Percentiles rank a stretch among this genome's conserved stretches.
Evolutionary conservation across 2,797 vertebrate species (phyloP).

Genomic region (Phrynocephalus forsythii): DNA sequence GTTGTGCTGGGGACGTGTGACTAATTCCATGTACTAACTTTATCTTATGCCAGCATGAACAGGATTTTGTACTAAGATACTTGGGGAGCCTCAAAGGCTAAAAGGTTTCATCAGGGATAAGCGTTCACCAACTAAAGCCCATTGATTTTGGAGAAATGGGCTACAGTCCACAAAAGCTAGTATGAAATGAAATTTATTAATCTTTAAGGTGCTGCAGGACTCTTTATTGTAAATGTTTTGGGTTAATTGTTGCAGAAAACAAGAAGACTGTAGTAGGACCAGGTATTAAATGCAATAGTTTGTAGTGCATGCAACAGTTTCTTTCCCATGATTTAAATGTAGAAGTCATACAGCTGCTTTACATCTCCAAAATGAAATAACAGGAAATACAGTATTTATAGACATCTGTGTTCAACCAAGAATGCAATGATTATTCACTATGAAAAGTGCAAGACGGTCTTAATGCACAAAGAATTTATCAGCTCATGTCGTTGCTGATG

Average conservation of each 20-base stretch:
- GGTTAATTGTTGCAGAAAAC: not conserved
- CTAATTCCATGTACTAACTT: too few relatives aligned
- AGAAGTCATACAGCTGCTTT: conserved; percentile 27
- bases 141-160: too few relatives aligned
- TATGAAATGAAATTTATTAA: too few relatives aligned
- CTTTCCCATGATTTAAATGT: not conserved
- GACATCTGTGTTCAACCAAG: not conserved
- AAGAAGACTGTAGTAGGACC: not conserved
- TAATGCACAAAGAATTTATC: not conserved
- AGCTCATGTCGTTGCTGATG: not conserved
- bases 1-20: too few relatives aligned
- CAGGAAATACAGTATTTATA: not conserved
- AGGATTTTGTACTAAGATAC: too few relatives aligned
- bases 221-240: not conserved
- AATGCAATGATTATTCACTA: not conserved
- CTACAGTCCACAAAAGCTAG: too few relatives aligned
- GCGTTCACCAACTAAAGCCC: too few relatives aligned
- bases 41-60: too few relatives aligned
- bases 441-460: not conserved
- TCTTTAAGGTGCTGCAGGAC: too few relatives aligned
- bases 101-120: too few relatives aligned
- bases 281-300: not conserved
- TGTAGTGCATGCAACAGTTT: not conserved
- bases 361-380: conserved; percentile 30
- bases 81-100: too few relatives aligned